A percentile compares a stretch with the other conserved stretches of the same genome.
Evolutionary conservation across 2,888 invertebrate genomes (phyloP).

Genomic region (Thalpophila matura): DNA sequence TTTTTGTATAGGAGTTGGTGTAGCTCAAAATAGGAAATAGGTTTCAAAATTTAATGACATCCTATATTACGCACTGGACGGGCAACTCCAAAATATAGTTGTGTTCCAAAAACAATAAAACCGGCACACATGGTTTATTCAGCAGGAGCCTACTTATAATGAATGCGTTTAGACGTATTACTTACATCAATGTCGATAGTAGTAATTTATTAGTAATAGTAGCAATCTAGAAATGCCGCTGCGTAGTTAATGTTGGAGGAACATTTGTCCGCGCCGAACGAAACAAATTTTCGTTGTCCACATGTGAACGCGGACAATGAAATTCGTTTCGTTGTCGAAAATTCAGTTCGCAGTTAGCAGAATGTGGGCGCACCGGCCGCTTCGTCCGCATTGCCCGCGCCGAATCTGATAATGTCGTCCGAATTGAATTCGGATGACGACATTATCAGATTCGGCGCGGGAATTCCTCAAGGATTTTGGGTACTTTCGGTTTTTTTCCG

Average conservation of each 20-base stretch:
- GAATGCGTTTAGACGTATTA: slow-evolving; percentile 14
- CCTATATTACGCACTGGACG: not conserved
- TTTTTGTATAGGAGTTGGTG: not conserved
- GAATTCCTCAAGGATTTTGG: too few species aligned
- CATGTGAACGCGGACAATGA: too few species aligned
- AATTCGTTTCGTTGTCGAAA: too few species aligned
- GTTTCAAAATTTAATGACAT: slow-evolving; percentile 1
- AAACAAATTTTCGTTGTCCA: too few species aligned
- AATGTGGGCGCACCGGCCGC: too few species aligned
- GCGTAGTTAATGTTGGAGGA: not conserved
- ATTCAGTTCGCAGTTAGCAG: too few species aligned
- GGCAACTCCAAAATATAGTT: slow-evolving; percentile 8
- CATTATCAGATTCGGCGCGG: too few species aligned
- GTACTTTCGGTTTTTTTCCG: too few species aligned
- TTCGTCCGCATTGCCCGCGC: too few species aligned
- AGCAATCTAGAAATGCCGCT: not conserved
- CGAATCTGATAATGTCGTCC: too few species aligned
- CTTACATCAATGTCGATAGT: not conserved
- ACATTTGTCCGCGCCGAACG: too few species aligned
- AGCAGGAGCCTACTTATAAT: slow-evolving; percentile 15
- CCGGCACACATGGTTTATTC: slow-evolving; percentile 23
- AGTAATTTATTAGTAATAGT: slow-evolving; percentile 1
- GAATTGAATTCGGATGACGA: too few species aligned
- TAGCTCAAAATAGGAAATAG: not conserved
- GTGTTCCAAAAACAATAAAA: slow-evolving; percentile 1